Base-by-base conservation (phyloP, 2,113 vertebrate species). In the Emydura subglobosa region DNA sequence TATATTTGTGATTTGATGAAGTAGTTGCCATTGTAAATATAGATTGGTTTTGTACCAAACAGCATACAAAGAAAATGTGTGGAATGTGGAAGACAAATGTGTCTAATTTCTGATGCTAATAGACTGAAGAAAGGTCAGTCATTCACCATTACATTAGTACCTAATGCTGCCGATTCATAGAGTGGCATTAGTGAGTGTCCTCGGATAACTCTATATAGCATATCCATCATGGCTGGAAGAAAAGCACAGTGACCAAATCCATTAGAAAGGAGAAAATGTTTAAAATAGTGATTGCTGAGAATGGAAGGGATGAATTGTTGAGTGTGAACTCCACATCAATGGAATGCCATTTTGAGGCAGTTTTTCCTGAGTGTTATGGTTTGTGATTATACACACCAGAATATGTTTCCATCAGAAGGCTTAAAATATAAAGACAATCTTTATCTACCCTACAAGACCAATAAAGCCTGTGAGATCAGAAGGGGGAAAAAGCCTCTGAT, bases 111-210 rank as follows among this genome's bases (percentile, higher is more conserved):
- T 76, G 39, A 76, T 68, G n/a, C 89, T 3, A 5, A 88, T 2
- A 82, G 79, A 44, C 13, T 44, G 39, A 76, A 76, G 72, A 44
- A 44, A 54, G 79, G 12, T 81, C 65, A 91, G 81, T 51, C 68
- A 39, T 0, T 55, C 44, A 78, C 85, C n/a, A 85, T 1, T 34
- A 25, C 55, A 9, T 6, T 42, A 84, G 3, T 1, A 50, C 42
- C 3, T 4, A 25, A 65, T 68, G 17, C 76, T 42, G 19, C 0
- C 0, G 9, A 68, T 14, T 24, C 78, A 34, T 85, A 14, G 47
- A 47, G 14, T 3, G 51, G 50, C 83, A 79, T 0, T 31, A 11
- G 47, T 1, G 0, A 3, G 14, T 0, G 29, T 59, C 11, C 61
- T 8, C 87, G 44, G 74, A 1, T 76, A 76, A 76, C 24, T 21